Evolutionary conservation across 2,797 vertebrate species (phyloP).

Genomic region (Dryobates pubescens): DNA sequence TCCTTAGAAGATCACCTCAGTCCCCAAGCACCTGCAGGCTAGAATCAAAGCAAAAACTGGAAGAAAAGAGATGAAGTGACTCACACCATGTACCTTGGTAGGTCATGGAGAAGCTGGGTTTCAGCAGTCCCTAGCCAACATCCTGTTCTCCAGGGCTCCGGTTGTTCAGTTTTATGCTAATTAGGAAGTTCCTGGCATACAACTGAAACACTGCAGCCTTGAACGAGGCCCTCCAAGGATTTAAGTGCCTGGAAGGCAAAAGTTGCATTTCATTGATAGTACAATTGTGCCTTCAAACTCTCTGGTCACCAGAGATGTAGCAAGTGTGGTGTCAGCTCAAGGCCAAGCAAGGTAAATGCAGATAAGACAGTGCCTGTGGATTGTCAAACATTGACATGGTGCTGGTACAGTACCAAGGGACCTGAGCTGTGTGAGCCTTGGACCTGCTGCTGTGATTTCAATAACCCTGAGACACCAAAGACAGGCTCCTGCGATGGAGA

Average conservation of each 20-base stretch:
- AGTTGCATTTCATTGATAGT: conserved; percentile 51
- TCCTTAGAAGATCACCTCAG: neutral
- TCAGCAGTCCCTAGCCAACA: neutral
- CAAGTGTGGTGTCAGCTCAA: neutral
- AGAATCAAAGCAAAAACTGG: neutral
- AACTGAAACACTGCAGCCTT: neutral
- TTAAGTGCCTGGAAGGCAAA: conserved; percentile 45
- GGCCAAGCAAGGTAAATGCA: neutral
- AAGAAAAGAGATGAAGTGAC: neutral
- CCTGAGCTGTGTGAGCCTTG: neutral
- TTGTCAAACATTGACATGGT: fast-evolving
- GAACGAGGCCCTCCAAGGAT: neutral
- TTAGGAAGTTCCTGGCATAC: neutral
- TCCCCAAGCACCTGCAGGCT: neutral
- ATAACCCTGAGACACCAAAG: neutral
- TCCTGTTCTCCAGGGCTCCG: neutral
- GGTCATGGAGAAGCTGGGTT: neutral
- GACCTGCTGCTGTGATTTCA: neutral
- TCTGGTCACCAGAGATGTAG: conserved; percentile 6
- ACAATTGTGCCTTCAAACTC: conserved; percentile 40
- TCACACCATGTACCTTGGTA: neutral
- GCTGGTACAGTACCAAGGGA: neutral
- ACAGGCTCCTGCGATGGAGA: fast-evolving
- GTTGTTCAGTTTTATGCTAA: neutral
- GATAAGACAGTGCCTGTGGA: fast-evolving